phyloP scores from a whole-genome alignment of 2,113 vertebrate genomes.

The Bothrops jararaca region DNA sequence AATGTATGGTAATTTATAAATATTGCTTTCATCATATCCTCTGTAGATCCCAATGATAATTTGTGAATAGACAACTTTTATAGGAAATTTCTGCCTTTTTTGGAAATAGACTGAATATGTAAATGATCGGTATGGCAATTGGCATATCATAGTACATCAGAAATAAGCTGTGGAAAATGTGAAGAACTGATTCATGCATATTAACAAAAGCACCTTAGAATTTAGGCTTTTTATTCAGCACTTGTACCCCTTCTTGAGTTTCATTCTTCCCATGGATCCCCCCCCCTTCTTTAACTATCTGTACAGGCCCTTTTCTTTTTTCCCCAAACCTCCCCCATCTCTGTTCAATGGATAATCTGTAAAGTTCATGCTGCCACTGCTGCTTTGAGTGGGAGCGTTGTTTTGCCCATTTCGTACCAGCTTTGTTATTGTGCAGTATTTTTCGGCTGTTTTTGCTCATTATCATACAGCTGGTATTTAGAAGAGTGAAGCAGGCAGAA shows the following conservation, averaged over 20 bases:
- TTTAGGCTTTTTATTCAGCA: conserved; percentile 52
- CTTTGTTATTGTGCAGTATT: conserved; percentile 84
- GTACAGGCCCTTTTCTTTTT: conserved; percentile 50
- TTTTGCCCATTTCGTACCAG: conserved; percentile 79
- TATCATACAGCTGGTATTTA: conserved; percentile 98
- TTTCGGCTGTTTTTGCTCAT: conserved; percentile 88
- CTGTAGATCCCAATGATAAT: conserved; percentile 30
- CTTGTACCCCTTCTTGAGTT: conserved; percentile 45
- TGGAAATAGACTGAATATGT: conserved; percentile 61
- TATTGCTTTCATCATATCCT: conserved; percentile 34
- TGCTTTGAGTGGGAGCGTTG: conserved; percentile 83
- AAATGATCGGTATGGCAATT: conserved; percentile 54
- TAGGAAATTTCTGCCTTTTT: conserved; percentile 60
- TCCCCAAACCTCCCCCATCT: conserved; percentile 51
- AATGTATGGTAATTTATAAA: conserved; percentile 41
- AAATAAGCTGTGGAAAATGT: conserved; percentile 59
- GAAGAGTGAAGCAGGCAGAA: conserved; percentile 80
- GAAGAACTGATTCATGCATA: conserved; percentile 55
- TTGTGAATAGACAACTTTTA: conserved; percentile 62
- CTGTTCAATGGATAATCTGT: conserved; percentile 87
- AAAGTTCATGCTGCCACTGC: conserved; percentile 83
- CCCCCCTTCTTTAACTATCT: conserved; percentile 54
- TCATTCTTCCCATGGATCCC: no score
- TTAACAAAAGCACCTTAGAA: conserved; percentile 66
- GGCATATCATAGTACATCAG: conserved; percentile 52